Evolutionary conservation across 2,113 vertebrate species (phyloP), one percentile per base, ranked within the genome.

Genomic region (Burhinus bistriatus): DNA sequence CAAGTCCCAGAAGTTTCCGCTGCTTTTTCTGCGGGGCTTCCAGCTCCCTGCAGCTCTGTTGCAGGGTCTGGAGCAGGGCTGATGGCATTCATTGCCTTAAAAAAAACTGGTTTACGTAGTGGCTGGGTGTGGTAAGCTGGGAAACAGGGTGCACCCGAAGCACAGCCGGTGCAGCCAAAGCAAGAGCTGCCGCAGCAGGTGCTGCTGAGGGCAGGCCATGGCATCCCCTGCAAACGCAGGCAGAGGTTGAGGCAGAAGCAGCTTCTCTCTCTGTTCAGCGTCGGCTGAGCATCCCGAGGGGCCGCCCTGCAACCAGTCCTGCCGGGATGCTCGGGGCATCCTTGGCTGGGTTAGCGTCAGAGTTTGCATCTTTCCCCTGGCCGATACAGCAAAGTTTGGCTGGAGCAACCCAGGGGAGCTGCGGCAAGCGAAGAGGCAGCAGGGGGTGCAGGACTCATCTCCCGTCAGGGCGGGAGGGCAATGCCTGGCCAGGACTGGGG

Each of bases 271-370:
- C 36, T 26, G 8, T 2, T 5, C 3, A 13, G 27, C 59, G 32
- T n/a, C 0, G 0, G 2, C 0, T 11, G n/a, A 44, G 26, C 15
- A 4, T 40, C 34, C 22, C 3, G 1, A 32, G 29, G 29, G n/a
- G 15, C 26, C 0, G 0, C 26, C 18, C 26, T 9, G 22, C 29
- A 17, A 0, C 22, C 54, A 49, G 36, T n/a, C 57, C 57, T 1
- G 1, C 47, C 1, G 11, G 61, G 62, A 11, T 26, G 64, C 54
- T 72, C 4, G 0, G 34, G 34, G 55, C 34, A 38, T 34, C 16
- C 1, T 9, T 45, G 49, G 18, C 18, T 42, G 81, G 54, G 10
- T 36, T 40, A 12, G 36, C 0, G 1, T 4, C 42, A 32, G 54
- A 22, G 8, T 27, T 52, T 42, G 6, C 55, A 22, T 38, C 93